Evolutionary conservation across 2,888 invertebrate species (phyloP), one percentile per base, ranked within the genome.

Genomic region (Lasioglossum figueresi): DNA sequence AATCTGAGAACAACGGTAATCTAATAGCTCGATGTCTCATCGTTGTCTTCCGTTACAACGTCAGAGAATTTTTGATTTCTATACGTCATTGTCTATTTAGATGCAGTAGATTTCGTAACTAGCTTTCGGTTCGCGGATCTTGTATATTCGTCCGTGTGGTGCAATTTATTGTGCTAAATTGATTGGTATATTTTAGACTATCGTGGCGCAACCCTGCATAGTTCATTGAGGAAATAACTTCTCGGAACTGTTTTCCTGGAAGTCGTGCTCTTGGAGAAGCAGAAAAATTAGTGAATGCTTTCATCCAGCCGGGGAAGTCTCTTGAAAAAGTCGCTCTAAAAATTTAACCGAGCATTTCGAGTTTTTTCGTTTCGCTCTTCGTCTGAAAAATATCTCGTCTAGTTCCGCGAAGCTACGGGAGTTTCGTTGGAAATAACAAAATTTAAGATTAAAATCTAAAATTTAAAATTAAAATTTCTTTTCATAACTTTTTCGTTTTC

Each of bases 161-260:
- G 79, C 31, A 66, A 74, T 73, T 27, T 63, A 45, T 79, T 2
- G 59, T 12, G 37, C 40, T 19, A 1, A n/a, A 73, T 34, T 45
- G 27, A 79, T 66, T 27, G 31, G 40, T 56, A 14, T 48, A 40
- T 37, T 48, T 74, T 23, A 40, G n/a, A 70, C 70, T n/a, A 10
- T 14, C 40, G 1, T 70, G 70, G 40, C 12, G 52, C 4, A 40
- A 56, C 37, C n/a, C 56, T 56, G 6, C 14, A 40, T 4, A n/a
- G 37, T 16, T 40, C 10, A 70, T 43, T 5, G 40, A 40, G 37
- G 23, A 40, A 37, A 4, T n/a, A 12, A 40, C 10, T 68, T 68
- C 40, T 4, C 2, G n/a, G 37, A 68, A 40, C 10, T 23, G 37
- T 68, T 68, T 37, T 63, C 31, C 31, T 12, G 34, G 34, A 37